Conservation (phyloP, 2,113 vertebrate species). For the Falcunculus frontatus region DNA sequence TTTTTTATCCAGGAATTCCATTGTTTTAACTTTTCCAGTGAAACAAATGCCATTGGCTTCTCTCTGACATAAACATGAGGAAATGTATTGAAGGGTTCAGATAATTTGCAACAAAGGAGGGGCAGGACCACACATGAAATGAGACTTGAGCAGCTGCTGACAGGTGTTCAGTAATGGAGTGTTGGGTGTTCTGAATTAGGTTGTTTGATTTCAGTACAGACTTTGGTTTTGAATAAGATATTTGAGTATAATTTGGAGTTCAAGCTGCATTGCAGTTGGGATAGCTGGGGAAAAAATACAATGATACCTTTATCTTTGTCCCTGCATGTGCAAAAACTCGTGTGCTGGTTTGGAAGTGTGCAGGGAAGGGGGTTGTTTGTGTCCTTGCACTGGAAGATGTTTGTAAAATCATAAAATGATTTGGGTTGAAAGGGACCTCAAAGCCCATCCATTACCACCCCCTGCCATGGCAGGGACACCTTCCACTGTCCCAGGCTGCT, state of each 20-base stretch:
- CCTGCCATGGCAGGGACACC: background rate
- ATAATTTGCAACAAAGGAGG: background rate
- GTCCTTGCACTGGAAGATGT: background rate
- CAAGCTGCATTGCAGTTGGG: background rate
- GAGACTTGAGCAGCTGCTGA: background rate
- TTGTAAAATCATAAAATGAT: background rate
- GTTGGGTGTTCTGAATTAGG: background rate
- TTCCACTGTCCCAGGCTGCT: background rate
- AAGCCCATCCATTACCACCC: background rate
- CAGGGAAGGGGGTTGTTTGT: background rate
- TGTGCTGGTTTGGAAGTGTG: background rate
- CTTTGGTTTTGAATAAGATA: background rate
- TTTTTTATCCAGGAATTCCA: background rate
- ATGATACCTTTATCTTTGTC: background rate
- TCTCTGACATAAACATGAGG: background rate
- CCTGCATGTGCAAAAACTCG: background rate
- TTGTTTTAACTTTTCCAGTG: background rate
- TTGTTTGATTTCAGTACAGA: background rate
- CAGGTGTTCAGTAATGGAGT: background rate
- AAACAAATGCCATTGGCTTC: fast-evolving
- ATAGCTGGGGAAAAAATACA: background rate
- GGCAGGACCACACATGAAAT: background rate
- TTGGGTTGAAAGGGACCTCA: background rate
- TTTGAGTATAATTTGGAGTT: background rate
- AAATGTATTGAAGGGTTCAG: background rate